Evolutionary conservation across 2,888 invertebrate genomes (phyloP).

Genomic region (Mesodorylaimus sp.): DNA sequence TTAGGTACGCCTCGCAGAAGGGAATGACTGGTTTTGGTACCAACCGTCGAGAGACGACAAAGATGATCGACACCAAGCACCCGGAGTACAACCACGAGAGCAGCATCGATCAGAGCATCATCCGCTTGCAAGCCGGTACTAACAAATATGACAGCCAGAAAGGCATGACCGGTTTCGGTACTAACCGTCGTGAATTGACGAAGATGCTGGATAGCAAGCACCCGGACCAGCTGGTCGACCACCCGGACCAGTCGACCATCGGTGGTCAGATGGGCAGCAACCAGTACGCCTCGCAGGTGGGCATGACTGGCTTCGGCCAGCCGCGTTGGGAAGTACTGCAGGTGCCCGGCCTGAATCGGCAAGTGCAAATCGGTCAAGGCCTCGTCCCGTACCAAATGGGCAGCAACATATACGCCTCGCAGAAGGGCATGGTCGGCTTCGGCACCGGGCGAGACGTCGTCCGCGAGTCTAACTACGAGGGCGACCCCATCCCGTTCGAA

Average conservation of each 20-base stretch:
- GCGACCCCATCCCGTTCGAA: constrained; percentile 18
- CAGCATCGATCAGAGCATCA: constrained; percentile 25
- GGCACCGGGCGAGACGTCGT: constrained; percentile 9
- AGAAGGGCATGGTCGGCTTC: constrained; percentile 27
- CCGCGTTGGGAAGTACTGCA: constrained; percentile 22
- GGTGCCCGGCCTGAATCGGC: constrained; percentile 26
- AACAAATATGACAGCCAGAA: constrained; percentile 21
- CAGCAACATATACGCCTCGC: constrained; percentile 16
- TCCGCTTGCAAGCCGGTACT: constrained; percentile 27
- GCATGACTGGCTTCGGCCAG: constrained; percentile 29
- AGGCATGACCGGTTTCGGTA: constrained; percentile 28
- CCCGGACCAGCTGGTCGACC: constrained; percentile 29
- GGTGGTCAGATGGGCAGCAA: constrained; percentile 28
- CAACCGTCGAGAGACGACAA: constrained; percentile 28
- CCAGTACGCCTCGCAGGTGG: constrained; percentile 28
- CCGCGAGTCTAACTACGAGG: constrained; percentile 27
- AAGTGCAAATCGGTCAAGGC: constrained; percentile 25
- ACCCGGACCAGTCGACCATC: constrained; percentile 25
- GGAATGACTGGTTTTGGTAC: constrained; percentile 29
- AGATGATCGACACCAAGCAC: constrained; percentile 29
- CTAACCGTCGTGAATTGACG: constrained; percentile 28
- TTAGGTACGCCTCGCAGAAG: constrained; percentile 18
- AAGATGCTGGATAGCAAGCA: constrained; percentile 29
- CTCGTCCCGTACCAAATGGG: constrained; percentile 10
- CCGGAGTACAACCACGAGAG: constrained; percentile 29